Conservation (phyloP, 2,888 invertebrate genomes). For the Alloscopus bannaensis region DNA sequence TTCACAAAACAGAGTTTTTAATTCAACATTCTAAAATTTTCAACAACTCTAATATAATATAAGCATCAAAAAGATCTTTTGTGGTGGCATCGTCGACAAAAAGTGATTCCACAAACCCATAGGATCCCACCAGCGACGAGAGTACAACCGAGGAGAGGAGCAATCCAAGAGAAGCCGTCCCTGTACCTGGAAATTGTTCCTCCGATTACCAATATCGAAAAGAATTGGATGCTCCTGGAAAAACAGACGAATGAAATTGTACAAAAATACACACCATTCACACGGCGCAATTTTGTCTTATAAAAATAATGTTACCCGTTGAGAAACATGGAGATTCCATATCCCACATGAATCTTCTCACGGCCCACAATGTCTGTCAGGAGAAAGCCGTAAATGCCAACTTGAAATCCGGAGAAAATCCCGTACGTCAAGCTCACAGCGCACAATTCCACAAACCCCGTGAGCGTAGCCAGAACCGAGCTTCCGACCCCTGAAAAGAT, state of each 20-base stretch:
- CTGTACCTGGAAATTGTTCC: constrained; percentile 3
- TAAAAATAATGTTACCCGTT: constrained; percentile 60
- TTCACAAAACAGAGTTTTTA: too few relatives aligned
- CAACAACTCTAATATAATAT: too few relatives aligned
- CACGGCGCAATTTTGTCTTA: neutral
- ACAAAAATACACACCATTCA: neutral
- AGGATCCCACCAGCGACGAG: constrained; percentile 14
- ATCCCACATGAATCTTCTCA: constrained; percentile 53
- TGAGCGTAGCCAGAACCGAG: constrained; percentile 15
- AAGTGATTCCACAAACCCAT: constrained; percentile 11
- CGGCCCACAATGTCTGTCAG: constrained; percentile 58
- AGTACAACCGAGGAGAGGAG: constrained; percentile 32
- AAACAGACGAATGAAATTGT: neutral
- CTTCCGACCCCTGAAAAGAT: constrained; percentile 48
- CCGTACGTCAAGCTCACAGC: constrained; percentile 38
- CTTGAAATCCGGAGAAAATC: constrained; percentile 48
- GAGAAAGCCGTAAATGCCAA: constrained; percentile 60
- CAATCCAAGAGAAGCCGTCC: constrained; percentile 30
- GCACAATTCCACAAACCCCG: constrained; percentile 8
- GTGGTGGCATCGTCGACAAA: too few relatives aligned
- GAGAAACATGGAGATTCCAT: constrained; percentile 60
- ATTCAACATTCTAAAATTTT: too few relatives aligned
- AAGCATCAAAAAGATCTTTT: too few relatives aligned
- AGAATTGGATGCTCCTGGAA: constrained; percentile 28
- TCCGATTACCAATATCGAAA: constrained; percentile 28